Base-by-base conservation (phyloP, 1,140 invertebrate genomes). In the Drosophila pseudoananassae region DNA sequence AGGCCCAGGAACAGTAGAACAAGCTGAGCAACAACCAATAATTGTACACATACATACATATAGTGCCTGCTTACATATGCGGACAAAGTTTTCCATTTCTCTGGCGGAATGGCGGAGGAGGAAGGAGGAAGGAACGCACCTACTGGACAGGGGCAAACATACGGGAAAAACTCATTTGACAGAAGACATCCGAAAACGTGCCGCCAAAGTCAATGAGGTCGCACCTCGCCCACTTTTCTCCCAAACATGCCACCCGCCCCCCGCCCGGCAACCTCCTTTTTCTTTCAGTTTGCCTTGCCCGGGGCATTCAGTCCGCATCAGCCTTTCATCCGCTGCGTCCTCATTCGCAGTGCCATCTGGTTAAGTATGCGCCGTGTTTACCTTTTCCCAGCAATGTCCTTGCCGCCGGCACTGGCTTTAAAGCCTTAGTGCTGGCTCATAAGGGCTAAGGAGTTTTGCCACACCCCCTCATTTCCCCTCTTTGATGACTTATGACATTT, bases 191-290 rank as follows among this genome's bases (percentile, higher is more conserved):
- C 56, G 29, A 80, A 56, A 79, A 74, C 73, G 81, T 77, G 81
- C 73, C 77, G 77, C 78, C 81, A 81, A 84, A 85, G 81, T 84
- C 76, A 84, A 85, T 75, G 80, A 84, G 76, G 80, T 84, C 81
- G 80, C 78, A 75, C 57, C 53, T 54, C 40, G 38, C 38, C 51
- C n/a, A 10, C 31, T 14, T 9, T 17, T 23, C 14, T 31, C 12
- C 8, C 10, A 14, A 12, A 1, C 38, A n/a, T n/a, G n/a, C 27
- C n/a, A 43, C 50, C 43, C 14, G 31, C 14, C 36, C 9, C 47
- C 14, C 14, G 10, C 15, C 27, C 3, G 8, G 12, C 4, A 2
- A 8, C 23, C n/a, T 33, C 3, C 1, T 25, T n/a, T 51, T n/a
- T n/a, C n/a, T n/a, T n/a, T n/a, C n/a, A 31, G 33, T 5, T 8